Base-by-base conservation (phyloP, 1,140 invertebrate genomes). In the Streblospio benedicti region DNA sequence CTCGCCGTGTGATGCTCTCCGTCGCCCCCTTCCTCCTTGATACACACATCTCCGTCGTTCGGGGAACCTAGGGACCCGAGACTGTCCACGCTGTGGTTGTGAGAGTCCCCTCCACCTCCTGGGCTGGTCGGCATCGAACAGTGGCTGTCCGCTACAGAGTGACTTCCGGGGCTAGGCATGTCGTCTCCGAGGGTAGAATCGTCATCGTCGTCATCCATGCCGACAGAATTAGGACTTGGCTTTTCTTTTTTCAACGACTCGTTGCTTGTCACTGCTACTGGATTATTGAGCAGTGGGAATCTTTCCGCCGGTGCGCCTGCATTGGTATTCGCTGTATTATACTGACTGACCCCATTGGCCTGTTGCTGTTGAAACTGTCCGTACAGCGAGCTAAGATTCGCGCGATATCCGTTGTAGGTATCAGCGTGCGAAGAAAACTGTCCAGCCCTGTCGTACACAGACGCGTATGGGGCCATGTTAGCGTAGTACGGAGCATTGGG, bases 1-100 rank as follows among this genome's bases (percentile, higher is more conserved):
- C 74, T 67, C 50, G 78, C 45, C 20, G 59, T 65, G 23, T 52
- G 33, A 33, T 52, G 51, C 16, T 63, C 63, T 50, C 45, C 41
- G 57, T 65, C 62, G 3, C 57, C 47, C 61, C 63, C 60, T 41
- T 60, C 57, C 43, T 58, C 49, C 30, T 52, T 41, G 33, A 57
- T 55, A 30, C 27, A 35, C 38, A 47, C 57, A 18, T 61, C 51
- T 20, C 61, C 59, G 20, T 38, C 23, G 31, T 38, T 18, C 12
- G n/a, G n/a, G n/a, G n/a, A n/a, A n/a, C n/a, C n/a, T n/a, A n/a
- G n/a, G n/a, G n/a, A n/a, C n/a, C n/a, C n/a, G n/a, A 18, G n/a
- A 1, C 12, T 2, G 44, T 45, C 27, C 20, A 23, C 27, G 44
- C 6, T 45, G 44, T 23, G 44, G 4, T 45, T 27, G 23, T 45